These are phyloP conservation scores for Thaumatotibia leucotreta DNA, from an alignment of 1,140 invertebrate species.

Conservation along the genomic window DNA sequence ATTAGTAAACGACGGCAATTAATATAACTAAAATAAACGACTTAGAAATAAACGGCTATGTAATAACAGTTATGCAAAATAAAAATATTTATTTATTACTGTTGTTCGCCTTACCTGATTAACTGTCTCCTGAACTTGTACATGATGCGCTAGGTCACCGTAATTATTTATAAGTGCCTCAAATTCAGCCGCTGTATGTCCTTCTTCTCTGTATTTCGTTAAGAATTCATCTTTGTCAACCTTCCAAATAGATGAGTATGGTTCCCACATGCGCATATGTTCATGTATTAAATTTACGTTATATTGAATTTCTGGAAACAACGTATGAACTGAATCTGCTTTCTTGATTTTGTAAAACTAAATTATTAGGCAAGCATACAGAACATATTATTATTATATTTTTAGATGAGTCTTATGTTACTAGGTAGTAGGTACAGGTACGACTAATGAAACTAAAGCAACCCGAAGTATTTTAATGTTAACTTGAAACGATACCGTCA, in stretches of 20 bases:
- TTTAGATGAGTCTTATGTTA: no score
- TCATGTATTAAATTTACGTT: constrained; percentile 78
- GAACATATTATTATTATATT: no score
- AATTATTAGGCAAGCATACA: no score
- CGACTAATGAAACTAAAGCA: no score
- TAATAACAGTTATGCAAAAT: no score
- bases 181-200: constrained; percentile 85
- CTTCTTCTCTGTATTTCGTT: constrained; percentile 80
- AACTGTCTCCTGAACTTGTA: constrained; percentile 86
- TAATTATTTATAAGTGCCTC: constrained; percentile 88
- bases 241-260: constrained; percentile 89
- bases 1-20: no score
- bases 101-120: constrained; percentile 58
- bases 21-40: no score
- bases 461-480: neutral
- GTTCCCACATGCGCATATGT: constrained; percentile 86
- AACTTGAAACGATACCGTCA: constrained; percentile 59
- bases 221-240: constrained; percentile 88
- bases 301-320: constrained; percentile 77
- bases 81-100: neutral
- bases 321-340: neutral
- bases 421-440: no score
- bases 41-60: neutral
- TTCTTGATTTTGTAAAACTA: no score
- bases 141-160: constrained; percentile 84